phyloP scores from a whole-genome alignment of 2,797 vertebrate species.

The Helarctos malayanus region DNA sequence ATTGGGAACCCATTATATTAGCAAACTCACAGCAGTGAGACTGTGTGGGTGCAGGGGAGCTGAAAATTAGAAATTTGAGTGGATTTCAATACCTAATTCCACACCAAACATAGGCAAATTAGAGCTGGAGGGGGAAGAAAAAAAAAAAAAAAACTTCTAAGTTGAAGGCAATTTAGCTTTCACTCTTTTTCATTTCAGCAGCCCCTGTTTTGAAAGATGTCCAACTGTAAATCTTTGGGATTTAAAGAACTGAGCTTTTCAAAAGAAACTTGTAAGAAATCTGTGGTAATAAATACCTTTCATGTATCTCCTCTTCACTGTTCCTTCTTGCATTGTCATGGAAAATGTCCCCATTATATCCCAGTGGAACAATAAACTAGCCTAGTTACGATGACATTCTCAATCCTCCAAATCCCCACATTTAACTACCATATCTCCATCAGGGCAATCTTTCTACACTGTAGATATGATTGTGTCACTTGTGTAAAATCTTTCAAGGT shows the following conservation, averaged over 20 bases:
- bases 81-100: constrained; percentile 71
- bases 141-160: constrained; percentile 44
- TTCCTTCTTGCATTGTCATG: not conserved
- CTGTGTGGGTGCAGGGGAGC: constrained; percentile 42
- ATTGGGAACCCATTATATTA: constrained; percentile 48
- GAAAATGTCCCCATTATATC: not conserved
- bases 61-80: constrained; percentile 74
- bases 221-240: not conserved
- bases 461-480: not conserved
- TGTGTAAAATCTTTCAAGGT: not conserved
- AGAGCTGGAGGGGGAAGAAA: not conserved
- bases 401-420: not conserved
- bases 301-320: not conserved
- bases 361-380: not conserved
- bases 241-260: not conserved
- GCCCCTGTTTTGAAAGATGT: constrained; percentile 38
- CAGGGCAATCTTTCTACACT: not conserved
- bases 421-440: not conserved
- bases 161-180: constrained; percentile 57
- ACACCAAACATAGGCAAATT: constrained; percentile 52
- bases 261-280: not conserved
- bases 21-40: not conserved
- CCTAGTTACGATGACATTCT: not conserved
- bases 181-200: constrained; percentile 36
- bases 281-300: not conserved